These are phyloP conservation scores for Palythoa grandis DNA, from an alignment of 92 coral and sea anemone species.

Conservation along the genomic window DNA sequence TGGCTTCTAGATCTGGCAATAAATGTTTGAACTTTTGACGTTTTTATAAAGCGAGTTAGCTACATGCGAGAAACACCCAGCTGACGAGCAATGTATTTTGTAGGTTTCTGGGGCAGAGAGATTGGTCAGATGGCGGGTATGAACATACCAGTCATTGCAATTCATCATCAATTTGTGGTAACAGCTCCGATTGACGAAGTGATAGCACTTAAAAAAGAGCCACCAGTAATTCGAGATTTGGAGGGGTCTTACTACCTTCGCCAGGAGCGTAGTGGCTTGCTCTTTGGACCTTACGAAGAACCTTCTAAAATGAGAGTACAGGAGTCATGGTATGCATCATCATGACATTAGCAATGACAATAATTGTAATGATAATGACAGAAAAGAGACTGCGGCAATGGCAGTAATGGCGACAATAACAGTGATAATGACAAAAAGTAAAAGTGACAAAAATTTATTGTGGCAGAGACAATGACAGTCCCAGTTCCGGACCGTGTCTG, in stretches of 20 bases:
- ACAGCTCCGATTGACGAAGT: conserved; percentile 94
- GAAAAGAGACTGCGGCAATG: no score
- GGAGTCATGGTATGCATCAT: conserved; percentile 79
- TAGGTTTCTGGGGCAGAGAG: conserved; percentile 98
- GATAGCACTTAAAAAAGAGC: conserved; percentile 76
- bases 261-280: conserved; percentile 85
- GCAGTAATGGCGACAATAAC: no score
- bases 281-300: conserved; percentile 91
- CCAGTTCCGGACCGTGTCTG: no score
- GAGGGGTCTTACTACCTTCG: conserved; percentile 93
- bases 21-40: no score
- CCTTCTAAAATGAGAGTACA: conserved; percentile 87
- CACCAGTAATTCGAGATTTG: conserved; percentile 90
- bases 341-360: neutral
- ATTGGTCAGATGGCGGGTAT: conserved; percentile 93
- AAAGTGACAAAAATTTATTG: no score
- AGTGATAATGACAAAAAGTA: no score
- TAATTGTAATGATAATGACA: no score
- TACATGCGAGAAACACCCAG: neutral
- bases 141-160: conserved; percentile 80
- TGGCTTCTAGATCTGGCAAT: no score
- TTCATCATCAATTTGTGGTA: conserved; percentile 94
- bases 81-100: neutral
- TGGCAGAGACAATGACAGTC: no score
- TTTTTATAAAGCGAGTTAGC: no score